phyloP scores from a whole-genome alignment of 2,797 vertebrate genomes.

The Serranus cabrilla region DNA sequence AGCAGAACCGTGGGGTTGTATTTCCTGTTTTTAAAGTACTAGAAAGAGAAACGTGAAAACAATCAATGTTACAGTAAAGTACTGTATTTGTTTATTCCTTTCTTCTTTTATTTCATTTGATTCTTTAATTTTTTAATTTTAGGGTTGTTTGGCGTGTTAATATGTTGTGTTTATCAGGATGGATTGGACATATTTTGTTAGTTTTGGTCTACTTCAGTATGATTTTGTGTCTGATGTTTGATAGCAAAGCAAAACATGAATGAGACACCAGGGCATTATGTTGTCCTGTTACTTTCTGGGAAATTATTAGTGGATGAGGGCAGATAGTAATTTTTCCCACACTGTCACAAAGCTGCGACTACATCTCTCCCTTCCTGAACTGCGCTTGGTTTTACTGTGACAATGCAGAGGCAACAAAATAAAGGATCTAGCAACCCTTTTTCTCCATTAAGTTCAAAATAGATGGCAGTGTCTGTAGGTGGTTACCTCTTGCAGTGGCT shows the following conservation, averaged over 20 bases:
- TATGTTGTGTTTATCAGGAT: too few species aligned
- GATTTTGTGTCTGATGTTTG: too few species aligned
- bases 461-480: neutral
- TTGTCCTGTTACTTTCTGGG: neutral
- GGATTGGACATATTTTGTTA: too few species aligned
- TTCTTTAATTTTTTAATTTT: too few species aligned
- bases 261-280: constrained; percentile 4
- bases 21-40: constrained; percentile 92
- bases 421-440: neutral
- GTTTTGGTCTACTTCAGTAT: too few species aligned
- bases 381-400: neutral
- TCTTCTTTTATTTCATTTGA: too few species aligned
- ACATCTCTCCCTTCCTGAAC: neutral
- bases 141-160: too few species aligned
- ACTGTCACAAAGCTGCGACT: neutral
- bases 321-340: neutral
- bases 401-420: neutral
- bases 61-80: neutral
- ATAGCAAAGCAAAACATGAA: neutral
- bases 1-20: constrained; percentile 88
- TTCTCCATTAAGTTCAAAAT: neutral
- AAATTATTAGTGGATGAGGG: neutral
- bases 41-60: constrained; percentile 41
- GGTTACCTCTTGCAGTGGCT: constrained; percentile 91
- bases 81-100: too few species aligned